phyloP scores from a whole-genome alignment of 1,140 invertebrate genomes.

The Bombus fervidus region DNA sequence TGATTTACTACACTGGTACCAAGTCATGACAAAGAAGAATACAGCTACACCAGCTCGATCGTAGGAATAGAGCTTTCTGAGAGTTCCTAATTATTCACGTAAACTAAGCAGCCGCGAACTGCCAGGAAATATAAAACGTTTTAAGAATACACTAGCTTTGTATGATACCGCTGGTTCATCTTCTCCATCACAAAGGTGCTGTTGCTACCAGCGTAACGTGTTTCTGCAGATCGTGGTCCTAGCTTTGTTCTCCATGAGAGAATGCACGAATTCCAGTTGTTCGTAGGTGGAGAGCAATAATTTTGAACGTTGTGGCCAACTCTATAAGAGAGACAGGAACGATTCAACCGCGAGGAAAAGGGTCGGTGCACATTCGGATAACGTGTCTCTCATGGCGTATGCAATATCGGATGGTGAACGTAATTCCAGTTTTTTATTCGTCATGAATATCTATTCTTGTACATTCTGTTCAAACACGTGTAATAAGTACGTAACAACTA shows the following conservation, averaged over 20 bases:
- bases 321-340: neutral
- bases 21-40: too few relatives aligned
- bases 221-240: neutral
- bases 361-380: neutral
- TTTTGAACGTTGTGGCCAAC: constrained; percentile 21
- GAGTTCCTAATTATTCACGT: neutral
- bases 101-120: neutral
- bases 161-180: constrained; percentile 7
- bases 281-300: constrained; percentile 43
- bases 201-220: constrained; percentile 13
- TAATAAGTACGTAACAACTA: neutral
- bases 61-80: too few relatives aligned
- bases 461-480: neutral
- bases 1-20: neutral
- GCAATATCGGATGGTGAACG: neutral
- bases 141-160: neutral
- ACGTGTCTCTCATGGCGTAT: neutral
- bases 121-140: constrained; percentile 27
- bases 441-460: neutral
- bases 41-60: too few relatives aligned
- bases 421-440: neutral
- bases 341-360: neutral
- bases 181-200: constrained; percentile 26
- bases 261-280: constrained; percentile 49
- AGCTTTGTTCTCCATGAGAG: constrained; percentile 49